phyloP scores from a whole-genome alignment of 2,888 invertebrate genomes.

The Tetanocera ferruginea region DNA sequence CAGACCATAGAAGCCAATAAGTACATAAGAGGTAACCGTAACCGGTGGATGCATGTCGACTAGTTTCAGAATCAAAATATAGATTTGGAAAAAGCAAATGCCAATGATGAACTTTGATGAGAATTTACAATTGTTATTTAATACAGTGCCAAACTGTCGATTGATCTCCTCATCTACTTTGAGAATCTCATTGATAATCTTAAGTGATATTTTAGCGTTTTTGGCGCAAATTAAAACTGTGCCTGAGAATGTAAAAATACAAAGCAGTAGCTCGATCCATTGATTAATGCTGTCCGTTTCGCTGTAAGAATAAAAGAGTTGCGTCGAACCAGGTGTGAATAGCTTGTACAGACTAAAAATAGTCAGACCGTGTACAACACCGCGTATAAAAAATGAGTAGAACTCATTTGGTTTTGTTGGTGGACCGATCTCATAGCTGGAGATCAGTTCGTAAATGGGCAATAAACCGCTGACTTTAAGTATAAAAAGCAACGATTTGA shows the following conservation, averaged over 20 bases:
- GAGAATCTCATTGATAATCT: slow-evolving; percentile 63
- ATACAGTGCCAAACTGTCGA: slow-evolving; percentile 51
- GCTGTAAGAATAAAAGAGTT: slow-evolving; percentile 55
- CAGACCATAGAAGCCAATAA: slow-evolving; percentile 57
- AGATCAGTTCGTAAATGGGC: slow-evolving; percentile 60
- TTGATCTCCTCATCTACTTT: slow-evolving; percentile 62
- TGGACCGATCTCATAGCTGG: slow-evolving; percentile 58
- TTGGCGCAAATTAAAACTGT: slow-evolving; percentile 59
- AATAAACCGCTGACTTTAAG: slow-evolving; percentile 61
- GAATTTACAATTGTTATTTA: slow-evolving; percentile 59
- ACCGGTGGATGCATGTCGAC: slow-evolving; percentile 41
- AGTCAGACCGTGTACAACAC: slow-evolving; percentile 57
- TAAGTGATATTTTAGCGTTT: slow-evolving; percentile 58
- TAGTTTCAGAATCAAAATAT: slow-evolving; percentile 58
- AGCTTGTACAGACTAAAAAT: slow-evolving; percentile 61
- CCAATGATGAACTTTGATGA: slow-evolving; percentile 55
- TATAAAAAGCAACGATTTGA: slow-evolving; percentile 56
- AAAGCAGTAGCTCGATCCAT: slow-evolving; percentile 63
- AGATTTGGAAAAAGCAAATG: slow-evolving; percentile 57
- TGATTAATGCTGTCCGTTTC: slow-evolving; percentile 65
- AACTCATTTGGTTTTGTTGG: slow-evolving; percentile 58
- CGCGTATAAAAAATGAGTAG: slow-evolving; percentile 59
- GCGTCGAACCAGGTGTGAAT: slow-evolving; percentile 52
- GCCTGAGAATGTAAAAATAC: slow-evolving; percentile 58
- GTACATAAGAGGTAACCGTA: slow-evolving; percentile 55